Base-by-base conservation (phyloP, 2,113 vertebrate genomes). In the Neolamprologus ventralis region DNA sequence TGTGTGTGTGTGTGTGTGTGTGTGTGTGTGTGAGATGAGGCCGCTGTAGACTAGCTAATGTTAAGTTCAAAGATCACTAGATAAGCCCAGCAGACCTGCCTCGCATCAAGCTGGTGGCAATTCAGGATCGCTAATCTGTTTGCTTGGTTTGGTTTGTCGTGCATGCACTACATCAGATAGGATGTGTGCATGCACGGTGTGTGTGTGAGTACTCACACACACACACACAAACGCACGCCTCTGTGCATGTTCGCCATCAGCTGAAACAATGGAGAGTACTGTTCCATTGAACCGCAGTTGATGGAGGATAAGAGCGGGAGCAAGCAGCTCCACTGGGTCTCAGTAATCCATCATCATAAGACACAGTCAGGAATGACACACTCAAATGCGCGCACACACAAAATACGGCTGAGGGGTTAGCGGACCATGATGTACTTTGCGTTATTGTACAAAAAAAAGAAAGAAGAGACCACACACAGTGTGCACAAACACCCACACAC, bases 321-420 rank as follows among this genome's bases (percentile, higher is more conserved):
- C 85, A 81, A 83, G 88, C 90, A 88, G 91, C 83, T 89, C 88
- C 87, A 93, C 65, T 17, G 87, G 89, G 71, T 89, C 88, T 75
- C 85, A 28, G 80, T 95, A 96, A 95, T 94, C 94, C 94, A 92
- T 91, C 94, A 94, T 92, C 92, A 91, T 89, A 89, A 92, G 87
- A 93, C 93, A 60, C 81, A 60, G 86, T 73, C 37, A 42, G 65
- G 68, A 91, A 84, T 82, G 47, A 89, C 88, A 87, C 85, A 90
- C 73, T 85, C 71, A 63, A 81, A 65, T 82, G 80, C 12, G 37
- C 6, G 8, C 57, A 7, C 68, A 73, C 78, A 53, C 47, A 81
- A 53, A 80, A 35, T 23, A 54, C 8, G 40, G 57, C 60, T 85
- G 83, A 82, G 85, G 63, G 63, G 84, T 78, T 81, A 87, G 79